Evolutionary conservation across 2,797 vertebrate genomes (phyloP).

Genomic region (Poeciliopsis gracilis): DNA sequence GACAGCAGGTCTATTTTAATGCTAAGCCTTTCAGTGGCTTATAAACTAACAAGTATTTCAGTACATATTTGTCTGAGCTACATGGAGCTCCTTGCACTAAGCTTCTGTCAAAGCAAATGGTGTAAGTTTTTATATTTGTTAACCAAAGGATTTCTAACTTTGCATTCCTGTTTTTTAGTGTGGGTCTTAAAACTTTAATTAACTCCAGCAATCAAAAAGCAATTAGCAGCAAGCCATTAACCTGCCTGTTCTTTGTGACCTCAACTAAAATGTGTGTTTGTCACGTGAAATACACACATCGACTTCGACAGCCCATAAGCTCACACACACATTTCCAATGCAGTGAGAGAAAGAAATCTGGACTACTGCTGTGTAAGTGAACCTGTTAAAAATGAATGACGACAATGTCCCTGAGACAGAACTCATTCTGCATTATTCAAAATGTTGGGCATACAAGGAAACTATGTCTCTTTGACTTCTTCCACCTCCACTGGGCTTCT

Average conservation of each 20-base stretch:
- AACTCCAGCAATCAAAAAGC: constrained; percentile 37
- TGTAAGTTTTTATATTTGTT: not conserved
- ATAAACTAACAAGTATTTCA: not conserved
- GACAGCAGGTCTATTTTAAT: not conserved
- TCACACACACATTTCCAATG: not conserved
- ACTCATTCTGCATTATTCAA: constrained; percentile 65
- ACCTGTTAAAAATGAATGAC: constrained; percentile 73
- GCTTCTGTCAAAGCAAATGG: constrained; percentile 11
- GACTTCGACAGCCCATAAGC: not conserved
- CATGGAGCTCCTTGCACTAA: not conserved
- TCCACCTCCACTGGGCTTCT: constrained; percentile 36
- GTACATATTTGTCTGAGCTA: not conserved
- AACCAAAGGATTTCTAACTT: constrained; percentile 2
- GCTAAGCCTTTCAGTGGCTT: not conserved
- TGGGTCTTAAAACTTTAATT: constrained; percentile 44
- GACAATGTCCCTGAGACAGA: constrained; percentile 61
- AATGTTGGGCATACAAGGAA: constrained; percentile 49
- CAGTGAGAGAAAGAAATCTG: constrained; percentile 7
- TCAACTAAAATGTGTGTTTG: constrained; percentile 42
- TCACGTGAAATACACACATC: constrained; percentile 28
- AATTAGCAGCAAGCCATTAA: constrained; percentile 51
- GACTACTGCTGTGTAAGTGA: constrained; percentile 52
- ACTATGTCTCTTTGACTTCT: constrained; percentile 53
- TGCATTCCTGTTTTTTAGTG: constrained; percentile 32
- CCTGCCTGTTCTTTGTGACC: constrained; percentile 40